Evolutionary conservation across 2,888 invertebrate species (phyloP).

Genomic region (Heliconius charithonia): DNA sequence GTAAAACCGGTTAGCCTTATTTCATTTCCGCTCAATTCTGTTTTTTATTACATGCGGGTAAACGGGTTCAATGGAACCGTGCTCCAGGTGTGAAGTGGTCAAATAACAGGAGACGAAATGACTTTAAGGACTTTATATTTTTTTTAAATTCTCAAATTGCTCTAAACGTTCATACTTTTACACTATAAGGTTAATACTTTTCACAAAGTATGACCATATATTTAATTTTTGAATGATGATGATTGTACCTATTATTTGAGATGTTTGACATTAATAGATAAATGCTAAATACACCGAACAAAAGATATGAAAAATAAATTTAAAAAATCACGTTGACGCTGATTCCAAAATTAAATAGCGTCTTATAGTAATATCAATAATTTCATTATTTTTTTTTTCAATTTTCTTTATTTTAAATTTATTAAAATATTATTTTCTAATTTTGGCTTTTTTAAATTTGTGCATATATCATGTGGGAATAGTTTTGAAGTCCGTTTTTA

Average conservation of each 20-base stretch:
- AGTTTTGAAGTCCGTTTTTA: too few relatives aligned
- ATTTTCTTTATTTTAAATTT: too few relatives aligned
- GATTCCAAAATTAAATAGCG: too few relatives aligned
- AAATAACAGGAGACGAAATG: slow-evolving; percentile 51
- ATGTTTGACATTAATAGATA: too few relatives aligned
- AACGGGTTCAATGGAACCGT: slow-evolving; percentile 72
- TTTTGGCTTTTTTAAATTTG: too few relatives aligned
- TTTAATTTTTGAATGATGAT: not conserved
- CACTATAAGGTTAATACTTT: not conserved
- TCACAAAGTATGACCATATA: not conserved
- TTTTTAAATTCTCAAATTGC: slow-evolving; percentile 22
- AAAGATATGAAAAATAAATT: too few relatives aligned
- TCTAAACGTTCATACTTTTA: not conserved
- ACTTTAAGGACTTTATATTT: slow-evolving; percentile 41
- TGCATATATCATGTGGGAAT: too few relatives aligned
- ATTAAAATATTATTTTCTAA: too few relatives aligned
- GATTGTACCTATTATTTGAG: not conserved
- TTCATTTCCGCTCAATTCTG: slow-evolving; percentile 82
- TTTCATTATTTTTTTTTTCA: too few relatives aligned
- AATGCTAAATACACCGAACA: too few relatives aligned
- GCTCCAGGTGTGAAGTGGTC: slow-evolving; percentile 57
- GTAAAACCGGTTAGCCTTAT: slow-evolving; percentile 79
- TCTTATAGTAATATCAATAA: too few relatives aligned
- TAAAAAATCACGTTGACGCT: too few relatives aligned
- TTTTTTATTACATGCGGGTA: slow-evolving; percentile 77